A percentile compares a stretch with the other conserved stretches of the same genome.
phyloP scores from a whole-genome alignment of 2,113 vertebrate species.

The Amblyopsis rosae region DNA sequence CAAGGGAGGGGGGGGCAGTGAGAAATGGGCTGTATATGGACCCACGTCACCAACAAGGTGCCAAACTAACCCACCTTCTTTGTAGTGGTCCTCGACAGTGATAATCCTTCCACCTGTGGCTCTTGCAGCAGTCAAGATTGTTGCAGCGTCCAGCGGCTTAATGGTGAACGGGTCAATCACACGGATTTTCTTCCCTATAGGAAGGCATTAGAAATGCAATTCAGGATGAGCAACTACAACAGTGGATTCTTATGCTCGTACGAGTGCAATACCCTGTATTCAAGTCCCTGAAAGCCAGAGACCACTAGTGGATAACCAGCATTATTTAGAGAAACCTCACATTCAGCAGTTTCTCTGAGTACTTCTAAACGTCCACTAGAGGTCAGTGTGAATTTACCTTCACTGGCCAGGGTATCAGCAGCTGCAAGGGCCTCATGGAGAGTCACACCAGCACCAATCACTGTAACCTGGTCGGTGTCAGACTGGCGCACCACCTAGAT shows the following conservation, averaged over 20 bases:
- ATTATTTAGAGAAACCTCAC: too few relatives aligned
- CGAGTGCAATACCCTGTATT: not conserved
- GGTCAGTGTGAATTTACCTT: constrained; percentile 67
- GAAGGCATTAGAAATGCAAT: not conserved
- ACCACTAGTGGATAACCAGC: too few relatives aligned
- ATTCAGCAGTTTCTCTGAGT: too few relatives aligned
- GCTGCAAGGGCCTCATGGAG: constrained; percentile 85
- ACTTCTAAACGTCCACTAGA: constrained; percentile 19
- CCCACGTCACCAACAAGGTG: not conserved
- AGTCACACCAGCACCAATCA: constrained; percentile 85
- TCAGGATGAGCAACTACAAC: not conserved
- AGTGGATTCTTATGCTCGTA: not conserved
- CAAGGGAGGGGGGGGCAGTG: not conserved
- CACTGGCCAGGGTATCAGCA: constrained; percentile 75
- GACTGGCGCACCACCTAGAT: constrained; percentile 81
- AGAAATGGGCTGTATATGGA: not conserved
- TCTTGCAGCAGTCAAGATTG: constrained; percentile 79
- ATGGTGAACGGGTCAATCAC: constrained; percentile 88
- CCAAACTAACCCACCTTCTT: constrained; percentile 76
- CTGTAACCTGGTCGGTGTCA: constrained; percentile 76
- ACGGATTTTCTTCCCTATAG: constrained; percentile 77
- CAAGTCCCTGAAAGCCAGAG: not conserved
- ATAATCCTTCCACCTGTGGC: constrained; percentile 81
- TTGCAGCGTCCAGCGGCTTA: constrained; percentile 83
- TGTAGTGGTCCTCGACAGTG: constrained; percentile 89